These are phyloP conservation scores for Drosophila incognita DNA, from an alignment of 2,888 invertebrate genomes.

Conservation along the genomic window DNA sequence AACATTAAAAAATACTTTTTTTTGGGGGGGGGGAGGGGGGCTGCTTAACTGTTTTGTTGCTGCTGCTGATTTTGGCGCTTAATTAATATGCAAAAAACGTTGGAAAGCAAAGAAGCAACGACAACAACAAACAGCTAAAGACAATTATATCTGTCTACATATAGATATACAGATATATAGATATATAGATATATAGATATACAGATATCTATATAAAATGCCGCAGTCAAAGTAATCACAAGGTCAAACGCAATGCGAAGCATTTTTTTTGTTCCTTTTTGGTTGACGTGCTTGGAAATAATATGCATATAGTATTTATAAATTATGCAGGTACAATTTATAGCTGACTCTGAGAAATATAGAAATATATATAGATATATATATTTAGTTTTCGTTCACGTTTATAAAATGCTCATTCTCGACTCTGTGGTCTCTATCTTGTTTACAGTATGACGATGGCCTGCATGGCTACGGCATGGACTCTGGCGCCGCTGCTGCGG, in stretches of 20 bases:
- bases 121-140: slow-evolving; percentile 30
- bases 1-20: slow-evolving; percentile 74
- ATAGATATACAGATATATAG: slow-evolving; percentile 21
- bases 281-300: slow-evolving; percentile 60
- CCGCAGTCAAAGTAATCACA: slow-evolving; percentile 77
- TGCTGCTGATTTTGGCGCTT: slow-evolving; percentile 76
- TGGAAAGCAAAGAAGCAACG: slow-evolving; percentile 63
- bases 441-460: slow-evolving; percentile 94
- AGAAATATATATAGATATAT: not conserved
- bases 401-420: not conserved
- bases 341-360: slow-evolving; percentile 36
- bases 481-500: slow-evolving; percentile 87
- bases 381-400: not conserved
- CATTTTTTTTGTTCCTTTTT: slow-evolving; percentile 46
- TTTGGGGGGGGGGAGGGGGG: not conserved
- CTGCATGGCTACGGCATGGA: slow-evolving; percentile 95
- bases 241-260: slow-evolving; percentile 69
- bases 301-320: slow-evolving; percentile 18
- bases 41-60: slow-evolving; percentile 41
- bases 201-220: slow-evolving; percentile 50
- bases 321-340: slow-evolving; percentile 36
- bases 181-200: slow-evolving; percentile 22
- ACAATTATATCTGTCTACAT: slow-evolving; percentile 41
- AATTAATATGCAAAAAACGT: slow-evolving; percentile 84
- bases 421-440: not conserved